Evolutionary conservation across 2,888 invertebrate genomes (phyloP).

Genomic region (Tipula unca): DNA sequence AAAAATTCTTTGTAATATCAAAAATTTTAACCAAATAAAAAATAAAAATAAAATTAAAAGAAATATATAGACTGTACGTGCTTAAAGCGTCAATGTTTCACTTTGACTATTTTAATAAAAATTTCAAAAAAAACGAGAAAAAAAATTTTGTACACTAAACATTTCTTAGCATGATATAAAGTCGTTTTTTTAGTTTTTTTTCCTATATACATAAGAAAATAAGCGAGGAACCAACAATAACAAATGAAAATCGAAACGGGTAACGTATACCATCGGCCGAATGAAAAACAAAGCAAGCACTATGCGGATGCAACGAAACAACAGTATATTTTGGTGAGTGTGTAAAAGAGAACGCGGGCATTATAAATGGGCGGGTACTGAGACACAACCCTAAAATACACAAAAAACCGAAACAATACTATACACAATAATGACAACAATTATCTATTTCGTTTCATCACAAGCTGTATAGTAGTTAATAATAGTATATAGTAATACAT

Average conservation of each 20-base stretch:
- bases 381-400: background rate
- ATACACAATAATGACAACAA: background rate
- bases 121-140: constrained; percentile 28
- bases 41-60: constrained; percentile 15
- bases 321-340: background rate
- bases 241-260: background rate
- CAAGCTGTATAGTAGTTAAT: constrained; percentile 14
- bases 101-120: constrained; percentile 44
- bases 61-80: constrained; percentile 34
- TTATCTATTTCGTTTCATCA: constrained; percentile 8
- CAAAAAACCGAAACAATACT: background rate
- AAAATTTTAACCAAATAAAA: background rate
- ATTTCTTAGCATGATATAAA: constrained; percentile 28
- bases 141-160: constrained; percentile 25
- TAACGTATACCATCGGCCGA: background rate
- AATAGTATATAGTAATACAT: background rate
- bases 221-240: background rate
- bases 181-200: background rate
- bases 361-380: background rate
- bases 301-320: background rate
- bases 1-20: background rate
- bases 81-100: constrained; percentile 44
- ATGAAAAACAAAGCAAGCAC: background rate
- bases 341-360: background rate
- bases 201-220: background rate